These are phyloP conservation scores for Phortica okadai DNA, from an alignment of 2,888 invertebrate species.

Conservation along the genomic window DNA sequence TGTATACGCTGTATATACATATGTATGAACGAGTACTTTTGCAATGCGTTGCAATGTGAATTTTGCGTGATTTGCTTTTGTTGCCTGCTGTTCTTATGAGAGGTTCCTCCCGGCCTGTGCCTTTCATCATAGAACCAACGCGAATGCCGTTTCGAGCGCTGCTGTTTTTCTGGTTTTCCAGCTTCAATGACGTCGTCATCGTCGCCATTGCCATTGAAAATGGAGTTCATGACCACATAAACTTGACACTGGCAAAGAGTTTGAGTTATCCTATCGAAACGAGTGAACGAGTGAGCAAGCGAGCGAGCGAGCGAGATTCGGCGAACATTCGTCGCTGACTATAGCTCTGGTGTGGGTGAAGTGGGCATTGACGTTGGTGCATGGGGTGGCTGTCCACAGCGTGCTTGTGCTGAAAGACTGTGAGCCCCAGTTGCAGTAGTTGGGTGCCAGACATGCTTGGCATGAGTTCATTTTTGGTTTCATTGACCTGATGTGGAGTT, in stretches of 20 bases:
- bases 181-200: conserved; percentile 24
- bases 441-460: conserved; percentile 49
- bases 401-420: not conserved
- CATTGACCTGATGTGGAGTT: conserved; percentile 61
- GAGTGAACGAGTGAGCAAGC: not conserved
- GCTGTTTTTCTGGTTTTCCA: conserved; percentile 32
- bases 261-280: conserved; percentile 35
- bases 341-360: conserved; percentile 30
- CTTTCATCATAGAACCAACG: not conserved
- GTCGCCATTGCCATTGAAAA: conserved; percentile 61
- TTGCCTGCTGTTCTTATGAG: conserved; percentile 21
- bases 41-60: conserved; percentile 39
- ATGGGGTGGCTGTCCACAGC: conserved; percentile 54
- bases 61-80: conserved; percentile 6
- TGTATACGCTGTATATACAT: conserved; percentile 13
- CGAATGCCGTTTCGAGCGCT: not conserved
- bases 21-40: conserved; percentile 50
- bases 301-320: not conserved
- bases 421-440: conserved; percentile 46
- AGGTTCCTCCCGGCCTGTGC: conserved; percentile 40
- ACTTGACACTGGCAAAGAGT: conserved; percentile 69
- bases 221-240: conserved; percentile 72
- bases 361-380: conserved; percentile 41
- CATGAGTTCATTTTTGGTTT: conserved; percentile 67
- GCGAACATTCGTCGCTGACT: conserved; percentile 27